Evolutionary conservation across 2,113 vertebrate species (phyloP).

Genomic region (Nannospalax galili): DNA sequence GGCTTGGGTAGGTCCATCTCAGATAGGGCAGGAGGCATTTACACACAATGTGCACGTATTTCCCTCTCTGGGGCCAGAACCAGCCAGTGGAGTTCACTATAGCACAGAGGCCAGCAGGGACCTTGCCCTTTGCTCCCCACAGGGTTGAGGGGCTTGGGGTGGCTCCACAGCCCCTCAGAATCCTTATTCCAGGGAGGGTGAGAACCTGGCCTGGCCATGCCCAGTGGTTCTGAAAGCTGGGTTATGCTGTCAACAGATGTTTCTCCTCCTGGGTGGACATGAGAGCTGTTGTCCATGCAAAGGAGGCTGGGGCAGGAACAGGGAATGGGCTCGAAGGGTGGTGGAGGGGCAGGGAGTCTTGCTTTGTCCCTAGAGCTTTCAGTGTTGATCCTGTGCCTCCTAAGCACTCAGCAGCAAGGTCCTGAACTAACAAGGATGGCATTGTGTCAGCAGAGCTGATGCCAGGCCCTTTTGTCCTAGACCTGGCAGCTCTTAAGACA

Average conservation of each 20-base stretch:
- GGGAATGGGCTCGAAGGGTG: neutral
- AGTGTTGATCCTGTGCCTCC: neutral
- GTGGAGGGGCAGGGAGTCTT: too few species aligned
- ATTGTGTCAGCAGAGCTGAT: neutral
- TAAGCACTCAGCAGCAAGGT: neutral
- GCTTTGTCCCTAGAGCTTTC: too few species aligned
- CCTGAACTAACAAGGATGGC: neutral
- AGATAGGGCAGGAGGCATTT: neutral
- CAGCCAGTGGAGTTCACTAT: too few species aligned
- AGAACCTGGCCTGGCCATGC: neutral
- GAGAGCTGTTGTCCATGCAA: neutral
- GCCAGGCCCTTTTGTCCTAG: neutral
- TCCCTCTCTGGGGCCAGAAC: neutral
- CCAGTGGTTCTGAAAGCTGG: neutral
- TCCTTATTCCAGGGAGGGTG: neutral
- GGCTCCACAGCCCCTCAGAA: neutral
- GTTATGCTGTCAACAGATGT: neutral
- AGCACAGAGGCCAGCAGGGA: neutral
- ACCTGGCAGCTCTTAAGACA: neutral
- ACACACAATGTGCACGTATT: neutral
- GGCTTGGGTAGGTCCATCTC: neutral
- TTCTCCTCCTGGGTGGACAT: neutral
- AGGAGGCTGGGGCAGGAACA: neutral
- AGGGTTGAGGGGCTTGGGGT: neutral
- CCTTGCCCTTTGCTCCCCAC: neutral